phyloP scores from a whole-genome alignment of 2,888 invertebrate species.

The Poecilobothrus nobilitatus region DNA sequence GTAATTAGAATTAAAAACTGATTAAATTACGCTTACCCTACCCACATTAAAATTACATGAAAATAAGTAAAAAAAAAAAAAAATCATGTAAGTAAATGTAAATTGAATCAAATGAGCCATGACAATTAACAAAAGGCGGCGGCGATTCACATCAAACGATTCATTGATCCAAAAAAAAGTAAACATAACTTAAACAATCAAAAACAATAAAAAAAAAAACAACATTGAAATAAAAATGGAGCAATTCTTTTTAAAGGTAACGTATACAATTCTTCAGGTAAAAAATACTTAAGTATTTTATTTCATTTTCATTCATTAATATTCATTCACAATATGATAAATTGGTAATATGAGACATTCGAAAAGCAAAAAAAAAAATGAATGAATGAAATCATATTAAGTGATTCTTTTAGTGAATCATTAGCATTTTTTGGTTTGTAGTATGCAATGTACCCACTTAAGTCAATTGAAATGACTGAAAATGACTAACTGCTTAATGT shows the following conservation, averaged over 20 bases:
- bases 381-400: background rate
- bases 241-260: background rate
- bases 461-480: no score
- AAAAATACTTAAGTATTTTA: background rate
- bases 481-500: no score
- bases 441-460: no score
- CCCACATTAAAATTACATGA: no score
- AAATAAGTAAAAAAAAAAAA: no score
- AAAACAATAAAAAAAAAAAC: no score
- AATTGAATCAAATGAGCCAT: constrained; percentile 3
- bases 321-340: background rate
- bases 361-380: background rate
- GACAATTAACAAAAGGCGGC: background rate
- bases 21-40: background rate
- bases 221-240: background rate
- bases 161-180: no score
- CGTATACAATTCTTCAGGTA: no score
- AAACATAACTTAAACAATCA: no score
- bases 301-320: background rate
- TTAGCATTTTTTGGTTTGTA: background rate
- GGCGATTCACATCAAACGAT: no score
- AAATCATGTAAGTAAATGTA: background rate
- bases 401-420: background rate
- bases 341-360: background rate
- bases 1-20: background rate